These are phyloP conservation scores for Acrobasis consociella DNA, from an alignment of 2,888 invertebrate species.

Conservation along the genomic window DNA sequence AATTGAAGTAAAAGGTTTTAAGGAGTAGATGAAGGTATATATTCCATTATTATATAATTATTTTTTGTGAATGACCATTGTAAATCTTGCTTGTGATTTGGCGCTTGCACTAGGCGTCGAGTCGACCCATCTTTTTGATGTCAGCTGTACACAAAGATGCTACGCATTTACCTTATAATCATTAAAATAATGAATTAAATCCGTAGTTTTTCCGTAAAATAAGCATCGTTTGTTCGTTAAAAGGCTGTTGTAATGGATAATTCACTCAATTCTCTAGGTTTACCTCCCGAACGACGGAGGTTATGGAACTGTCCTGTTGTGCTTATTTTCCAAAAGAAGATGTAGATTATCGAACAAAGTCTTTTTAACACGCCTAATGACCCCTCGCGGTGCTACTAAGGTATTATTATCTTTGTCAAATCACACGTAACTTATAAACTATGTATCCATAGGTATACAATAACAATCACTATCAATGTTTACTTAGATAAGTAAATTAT, in stretches of 20 bases:
- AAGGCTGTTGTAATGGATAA: slow-evolving; percentile 46
- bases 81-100: slow-evolving; percentile 53
- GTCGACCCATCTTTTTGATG: slow-evolving; percentile 73
- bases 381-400: slow-evolving; percentile 67
- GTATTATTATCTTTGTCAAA: slow-evolving; percentile 55
- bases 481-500: slow-evolving; percentile 59
- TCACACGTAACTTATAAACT: slow-evolving; percentile 39
- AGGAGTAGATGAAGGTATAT: slow-evolving; percentile 87
- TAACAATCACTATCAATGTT: slow-evolving; percentile 69
- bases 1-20: slow-evolving; percentile 72
- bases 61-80: slow-evolving; percentile 37
- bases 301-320: slow-evolving; percentile 73
- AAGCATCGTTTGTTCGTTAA: slow-evolving; percentile 40
- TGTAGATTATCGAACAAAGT: slow-evolving; percentile 61
- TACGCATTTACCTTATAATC: slow-evolving; percentile 72
- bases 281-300: slow-evolving; percentile 70
- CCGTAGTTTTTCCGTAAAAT: slow-evolving; percentile 51
- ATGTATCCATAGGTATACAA: slow-evolving; percentile 48
- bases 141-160: slow-evolving; percentile 81
- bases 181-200: slow-evolving; percentile 75
- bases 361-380: slow-evolving; percentile 73
- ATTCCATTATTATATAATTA: slow-evolving; percentile 39
- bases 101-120: slow-evolving; percentile 69
- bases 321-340: slow-evolving; percentile 71
- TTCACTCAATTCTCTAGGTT: slow-evolving; percentile 67